These are phyloP conservation scores for Erynnis tages DNA, from an alignment of 2,888 invertebrate species.

Conservation along the genomic window DNA sequence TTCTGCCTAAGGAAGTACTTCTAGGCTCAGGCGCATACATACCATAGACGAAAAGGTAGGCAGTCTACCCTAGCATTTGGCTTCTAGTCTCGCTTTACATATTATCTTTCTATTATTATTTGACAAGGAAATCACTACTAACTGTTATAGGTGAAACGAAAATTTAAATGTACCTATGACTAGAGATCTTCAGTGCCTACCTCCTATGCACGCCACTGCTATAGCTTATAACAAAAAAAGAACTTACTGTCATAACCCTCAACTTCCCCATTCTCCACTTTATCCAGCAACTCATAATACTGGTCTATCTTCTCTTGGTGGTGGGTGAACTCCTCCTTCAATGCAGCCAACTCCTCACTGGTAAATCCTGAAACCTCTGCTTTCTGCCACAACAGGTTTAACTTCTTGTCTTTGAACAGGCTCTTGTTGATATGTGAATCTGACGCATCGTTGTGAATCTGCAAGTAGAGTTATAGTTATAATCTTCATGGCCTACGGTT, in stretches of 20 bases:
- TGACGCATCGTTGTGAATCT: slow-evolving; percentile 62
- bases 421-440: slow-evolving; percentile 87
- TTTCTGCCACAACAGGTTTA: slow-evolving; percentile 94
- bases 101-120: too few species aligned
- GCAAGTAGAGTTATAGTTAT: slow-evolving; percentile 12
- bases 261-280: slow-evolving; percentile 81
- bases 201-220: background rate
- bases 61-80: too few species aligned
- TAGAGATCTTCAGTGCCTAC: too few species aligned
- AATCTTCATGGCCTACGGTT: too few species aligned
- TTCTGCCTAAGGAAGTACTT: too few species aligned
- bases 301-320: slow-evolving; percentile 97
- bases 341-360: slow-evolving; percentile 88
- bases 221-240: background rate
- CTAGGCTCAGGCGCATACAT: too few species aligned
- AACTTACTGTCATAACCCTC: slow-evolving; percentile 85
- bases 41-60: too few species aligned
- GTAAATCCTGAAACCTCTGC: slow-evolving; percentile 94
- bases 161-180: too few species aligned
- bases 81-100: too few species aligned
- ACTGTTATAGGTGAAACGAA: too few species aligned
- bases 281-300: slow-evolving; percentile 89
- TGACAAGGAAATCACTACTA: too few species aligned
- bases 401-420: slow-evolving; percentile 93
- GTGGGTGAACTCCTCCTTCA: slow-evolving; percentile 94